Evolutionary conservation across 2,888 invertebrate species (phyloP), one percentile per base, ranked within the genome.

Genomic region (Piscicola geometra): DNA sequence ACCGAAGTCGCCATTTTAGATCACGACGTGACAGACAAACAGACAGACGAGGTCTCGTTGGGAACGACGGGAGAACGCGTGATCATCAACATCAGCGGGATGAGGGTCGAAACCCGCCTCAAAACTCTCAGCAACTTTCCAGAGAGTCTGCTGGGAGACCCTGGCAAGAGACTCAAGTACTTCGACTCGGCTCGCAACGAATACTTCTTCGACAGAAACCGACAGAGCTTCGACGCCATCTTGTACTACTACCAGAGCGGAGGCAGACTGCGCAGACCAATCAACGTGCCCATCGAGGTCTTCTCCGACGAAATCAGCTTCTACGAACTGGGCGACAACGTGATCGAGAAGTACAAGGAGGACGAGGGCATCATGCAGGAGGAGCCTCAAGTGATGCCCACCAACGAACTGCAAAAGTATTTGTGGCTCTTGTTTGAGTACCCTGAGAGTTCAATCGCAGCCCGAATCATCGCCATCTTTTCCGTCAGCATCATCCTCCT

Each of bases 291-390:
- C 83, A 80, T 86, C 78, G 97, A 76, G 9, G 97, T 98, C 85
- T 98, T 99, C 89, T 94, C 95, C 83, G 98, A 99, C 88, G 98
- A 98, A 89, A 96, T 98, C 88, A 97, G 96, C 79, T 99, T 98
- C 89, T 99, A 97, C 89, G 97, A 98, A 88, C 91, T 98, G 86
- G 98, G 98, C 85, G 96, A 97, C 88, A 90, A 93, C 88, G 97
- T 85, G 72, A 84, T 85, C 77, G 85, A 84, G 79, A 85, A 85
- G 79, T 86, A 84, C 80, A 81, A 86, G 87, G 94, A 95, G 89
- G 95, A 95, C 89, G 96, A 97, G 88, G 79, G 78, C 15, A 77
- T 73, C 71, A 71, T 78, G 36, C 73, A 76, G 50, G 78, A 78
- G 28, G 96, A 97, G 88, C 97, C 97, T 87, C 93, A 94, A 88